phyloP scores from a whole-genome alignment of 2,113 vertebrate species.

The Aepyceros melampus region DNA sequence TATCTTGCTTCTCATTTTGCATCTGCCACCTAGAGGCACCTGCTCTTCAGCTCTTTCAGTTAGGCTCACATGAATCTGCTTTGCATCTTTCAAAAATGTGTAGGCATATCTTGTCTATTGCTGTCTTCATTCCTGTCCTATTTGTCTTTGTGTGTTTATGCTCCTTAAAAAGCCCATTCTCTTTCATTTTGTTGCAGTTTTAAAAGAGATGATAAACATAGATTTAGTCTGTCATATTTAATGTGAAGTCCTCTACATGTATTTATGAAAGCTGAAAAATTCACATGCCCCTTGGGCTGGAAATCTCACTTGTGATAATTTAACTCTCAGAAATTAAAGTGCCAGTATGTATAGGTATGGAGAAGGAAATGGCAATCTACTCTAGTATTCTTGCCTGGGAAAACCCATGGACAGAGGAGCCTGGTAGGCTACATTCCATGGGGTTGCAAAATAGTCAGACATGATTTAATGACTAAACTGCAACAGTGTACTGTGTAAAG shows the following conservation, averaged over 20 bases:
- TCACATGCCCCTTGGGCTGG: background rate
- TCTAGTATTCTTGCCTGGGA: background rate
- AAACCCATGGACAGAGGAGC: background rate
- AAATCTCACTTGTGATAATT: conserved; percentile 12
- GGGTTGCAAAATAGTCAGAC: background rate
- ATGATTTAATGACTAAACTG: background rate
- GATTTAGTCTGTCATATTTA: background rate
- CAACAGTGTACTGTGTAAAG: background rate
- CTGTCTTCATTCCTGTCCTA: background rate
- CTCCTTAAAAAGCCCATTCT: background rate
- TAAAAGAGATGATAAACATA: background rate
- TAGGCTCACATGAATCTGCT: background rate
- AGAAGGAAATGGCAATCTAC: background rate
- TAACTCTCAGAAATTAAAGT: background rate
- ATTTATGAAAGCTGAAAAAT: conserved; percentile 12
- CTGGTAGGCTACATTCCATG: background rate
- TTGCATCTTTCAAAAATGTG: background rate
- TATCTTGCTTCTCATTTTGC: background rate
- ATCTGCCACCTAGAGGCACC: background rate
- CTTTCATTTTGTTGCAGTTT: background rate
- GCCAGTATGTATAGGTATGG: background rate
- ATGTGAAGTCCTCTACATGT: background rate
- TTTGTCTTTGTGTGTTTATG: background rate
- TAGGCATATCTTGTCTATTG: background rate
- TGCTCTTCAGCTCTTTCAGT: background rate